Conservation (phyloP, 1,140 invertebrate species). For the Drosophila triauraria region DNA sequence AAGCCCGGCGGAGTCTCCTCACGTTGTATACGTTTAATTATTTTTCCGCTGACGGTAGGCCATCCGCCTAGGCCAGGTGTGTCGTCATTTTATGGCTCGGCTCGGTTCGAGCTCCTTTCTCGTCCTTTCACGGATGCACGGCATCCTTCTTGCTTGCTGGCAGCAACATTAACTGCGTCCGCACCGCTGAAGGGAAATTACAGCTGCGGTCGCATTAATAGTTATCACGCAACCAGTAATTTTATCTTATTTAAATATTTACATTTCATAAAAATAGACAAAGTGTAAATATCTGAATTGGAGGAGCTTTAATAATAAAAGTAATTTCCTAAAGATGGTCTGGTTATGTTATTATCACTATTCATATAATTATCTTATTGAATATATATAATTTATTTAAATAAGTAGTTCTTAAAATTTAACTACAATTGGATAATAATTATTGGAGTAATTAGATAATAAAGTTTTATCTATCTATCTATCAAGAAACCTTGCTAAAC, state of each 20-base stretch:
- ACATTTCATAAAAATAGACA: neutral
- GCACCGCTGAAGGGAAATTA: conserved; percentile 12
- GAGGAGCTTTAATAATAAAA: neutral
- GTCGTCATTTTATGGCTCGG: conserved; percentile 26
- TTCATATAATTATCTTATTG: too few species aligned
- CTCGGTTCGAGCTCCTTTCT: neutral
- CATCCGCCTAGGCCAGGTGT: conserved; percentile 36
- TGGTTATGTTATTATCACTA: too few species aligned
- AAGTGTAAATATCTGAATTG: too few species aligned
- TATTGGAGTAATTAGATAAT: too few species aligned
- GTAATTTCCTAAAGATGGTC: too few species aligned
- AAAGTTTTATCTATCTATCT: too few species aligned
- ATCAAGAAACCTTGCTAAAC: neutral
- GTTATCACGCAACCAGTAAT: neutral
- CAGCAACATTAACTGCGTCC: conserved; percentile 26
- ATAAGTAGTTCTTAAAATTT: too few species aligned
- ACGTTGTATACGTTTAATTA: conserved; percentile 74
- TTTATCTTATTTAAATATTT: neutral
- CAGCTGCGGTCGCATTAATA: conserved; percentile 9
- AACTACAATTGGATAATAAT: too few species aligned
- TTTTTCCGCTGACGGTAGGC: conserved; percentile 63
- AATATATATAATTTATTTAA: too few species aligned
- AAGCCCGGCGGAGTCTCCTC: conserved; percentile 40
- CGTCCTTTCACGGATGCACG: conserved; percentile 11
- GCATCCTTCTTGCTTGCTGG: conserved; percentile 2